These are phyloP conservation scores for Thripadectes ignobilis DNA, from an alignment of 2,797 vertebrate genomes.

Conservation along the genomic window DNA sequence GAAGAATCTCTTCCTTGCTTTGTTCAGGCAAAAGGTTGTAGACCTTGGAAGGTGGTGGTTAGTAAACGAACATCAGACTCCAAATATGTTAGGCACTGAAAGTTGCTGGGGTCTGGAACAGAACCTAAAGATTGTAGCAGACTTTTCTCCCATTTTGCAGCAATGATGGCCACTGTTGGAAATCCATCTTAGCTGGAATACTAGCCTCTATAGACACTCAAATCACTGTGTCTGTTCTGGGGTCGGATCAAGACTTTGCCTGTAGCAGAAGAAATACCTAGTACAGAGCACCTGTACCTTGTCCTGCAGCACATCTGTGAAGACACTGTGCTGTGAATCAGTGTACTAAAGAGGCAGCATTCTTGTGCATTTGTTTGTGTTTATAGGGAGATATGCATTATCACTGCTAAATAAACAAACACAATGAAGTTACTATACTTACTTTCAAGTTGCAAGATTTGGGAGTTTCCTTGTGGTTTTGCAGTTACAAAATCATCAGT, in stretches of 20 bases:
- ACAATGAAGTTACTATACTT: background rate
- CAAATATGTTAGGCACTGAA: background rate
- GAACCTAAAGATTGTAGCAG: background rate
- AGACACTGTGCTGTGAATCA: background rate
- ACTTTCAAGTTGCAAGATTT: conserved; percentile 40
- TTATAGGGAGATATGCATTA: background rate
- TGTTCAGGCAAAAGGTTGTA: background rate
- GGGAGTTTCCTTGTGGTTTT: conserved; percentile 49
- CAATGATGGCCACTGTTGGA: background rate
- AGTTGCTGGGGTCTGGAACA: background rate
- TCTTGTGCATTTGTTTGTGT: background rate
- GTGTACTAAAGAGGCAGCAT: background rate
- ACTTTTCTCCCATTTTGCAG: background rate
- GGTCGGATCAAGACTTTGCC: background rate
- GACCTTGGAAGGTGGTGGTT: background rate
- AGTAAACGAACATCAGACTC: background rate
- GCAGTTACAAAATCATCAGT: conserved; percentile 51
- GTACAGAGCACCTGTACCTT: background rate
- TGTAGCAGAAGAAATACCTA: background rate
- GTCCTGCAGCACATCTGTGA: background rate
- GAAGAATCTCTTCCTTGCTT: background rate
- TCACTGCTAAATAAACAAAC: background rate
- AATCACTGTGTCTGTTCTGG: background rate
- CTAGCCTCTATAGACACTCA: background rate
- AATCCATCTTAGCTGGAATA: background rate